Conservation (phyloP, 1,140 invertebrate species). For the Ditylenchus dipsaci region DNA sequence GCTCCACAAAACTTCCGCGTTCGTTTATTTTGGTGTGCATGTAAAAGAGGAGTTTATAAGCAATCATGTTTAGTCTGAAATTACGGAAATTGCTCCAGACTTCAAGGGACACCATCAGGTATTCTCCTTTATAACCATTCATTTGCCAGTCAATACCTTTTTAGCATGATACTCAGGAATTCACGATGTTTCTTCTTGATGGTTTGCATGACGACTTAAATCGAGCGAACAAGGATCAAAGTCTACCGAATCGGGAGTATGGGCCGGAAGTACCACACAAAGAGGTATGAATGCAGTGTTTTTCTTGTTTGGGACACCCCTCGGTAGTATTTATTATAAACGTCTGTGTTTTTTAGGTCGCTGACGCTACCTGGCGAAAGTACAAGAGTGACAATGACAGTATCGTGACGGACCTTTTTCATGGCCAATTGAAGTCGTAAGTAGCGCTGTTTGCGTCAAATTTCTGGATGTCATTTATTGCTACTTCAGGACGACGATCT, state of each 20-base stretch:
- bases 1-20: slow-evolving; percentile 57
- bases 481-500: not conserved
- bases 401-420: slow-evolving; percentile 13
- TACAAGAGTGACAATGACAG: slow-evolving; percentile 18
- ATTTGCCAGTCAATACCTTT: no score
- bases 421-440: slow-evolving; percentile 15
- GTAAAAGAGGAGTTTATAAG: not conserved
- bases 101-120: slow-evolving; percentile 76
- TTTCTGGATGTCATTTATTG: no score
- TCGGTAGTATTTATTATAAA: not conserved
- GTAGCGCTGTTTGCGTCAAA: no score
- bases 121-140: no score
- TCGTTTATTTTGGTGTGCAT: not conserved
- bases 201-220: slow-evolving; percentile 69
- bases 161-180: slow-evolving; percentile 84
- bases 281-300: no score
- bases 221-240: slow-evolving; percentile 60
- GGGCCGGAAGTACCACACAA: no score
- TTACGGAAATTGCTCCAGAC: slow-evolving; percentile 64
- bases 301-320: no score
- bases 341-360: slow-evolving; percentile 10
- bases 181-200: slow-evolving; percentile 67
- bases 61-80: not conserved
- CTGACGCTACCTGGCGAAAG: slow-evolving; percentile 17
- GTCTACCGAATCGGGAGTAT: no score